These are phyloP conservation scores for Sericinus montela DNA, from an alignment of 2,888 invertebrate genomes.

Conservation along the genomic window DNA sequence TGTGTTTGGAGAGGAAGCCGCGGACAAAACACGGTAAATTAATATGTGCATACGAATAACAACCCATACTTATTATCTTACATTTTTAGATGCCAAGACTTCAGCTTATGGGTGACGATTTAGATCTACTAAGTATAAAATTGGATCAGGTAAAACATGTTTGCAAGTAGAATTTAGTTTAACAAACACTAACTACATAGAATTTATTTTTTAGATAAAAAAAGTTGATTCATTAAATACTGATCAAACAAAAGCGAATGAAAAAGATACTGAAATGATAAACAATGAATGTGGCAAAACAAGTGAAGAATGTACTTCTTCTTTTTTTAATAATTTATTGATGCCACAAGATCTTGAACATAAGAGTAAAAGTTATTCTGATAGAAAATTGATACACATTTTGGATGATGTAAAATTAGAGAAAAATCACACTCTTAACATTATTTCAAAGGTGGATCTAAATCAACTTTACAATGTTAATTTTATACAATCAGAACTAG, in stretches of 20 bases:
- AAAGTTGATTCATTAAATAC: slow-evolving; percentile 31
- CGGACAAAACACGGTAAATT: too few relatives aligned
- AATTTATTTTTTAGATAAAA: slow-evolving; percentile 35
- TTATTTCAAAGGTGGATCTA: slow-evolving; percentile 46
- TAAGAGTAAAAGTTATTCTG: slow-evolving; percentile 40
- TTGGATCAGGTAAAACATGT: slow-evolving; percentile 45
- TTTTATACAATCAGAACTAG: slow-evolving; percentile 32
- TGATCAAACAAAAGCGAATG: slow-evolving; percentile 22
- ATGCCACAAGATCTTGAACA: slow-evolving; percentile 12
- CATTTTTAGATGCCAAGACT: slow-evolving; percentile 57
- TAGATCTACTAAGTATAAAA: slow-evolving; percentile 45
- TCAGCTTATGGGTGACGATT: slow-evolving; percentile 40
- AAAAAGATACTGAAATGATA: slow-evolving; percentile 24
- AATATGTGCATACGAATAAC: too few relatives aligned
- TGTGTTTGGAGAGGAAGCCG: too few relatives aligned
- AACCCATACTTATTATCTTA: too few relatives aligned
- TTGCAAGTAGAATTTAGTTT: background rate
- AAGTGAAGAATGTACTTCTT: background rate
- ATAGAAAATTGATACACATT: slow-evolving; percentile 60
- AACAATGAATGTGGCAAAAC: slow-evolving; percentile 22
- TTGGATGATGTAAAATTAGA: slow-evolving; percentile 54
- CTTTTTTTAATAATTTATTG: slow-evolving; percentile 14
- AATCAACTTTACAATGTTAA: slow-evolving; percentile 40
- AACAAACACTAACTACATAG: background rate
- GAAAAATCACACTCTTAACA: slow-evolving; percentile 39